Base-by-base conservation (phyloP, 2,888 invertebrate species). In the Rotaria macrura region DNA sequence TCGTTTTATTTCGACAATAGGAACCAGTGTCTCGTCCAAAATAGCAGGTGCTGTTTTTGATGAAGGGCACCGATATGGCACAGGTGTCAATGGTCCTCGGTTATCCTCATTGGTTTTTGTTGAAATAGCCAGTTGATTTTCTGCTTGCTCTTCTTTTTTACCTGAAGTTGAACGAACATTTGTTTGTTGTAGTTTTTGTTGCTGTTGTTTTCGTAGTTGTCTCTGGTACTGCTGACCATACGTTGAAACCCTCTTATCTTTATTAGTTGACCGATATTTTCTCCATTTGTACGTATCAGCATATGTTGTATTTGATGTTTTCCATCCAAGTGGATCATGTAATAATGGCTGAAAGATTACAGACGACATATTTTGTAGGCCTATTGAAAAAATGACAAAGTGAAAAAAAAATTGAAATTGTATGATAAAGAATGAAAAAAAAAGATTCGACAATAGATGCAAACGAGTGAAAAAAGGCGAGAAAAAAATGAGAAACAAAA, bases 281-380 rank as follows among this genome's bases (percentile, higher is more conserved):
- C n/a, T 43, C 25, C 23, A 43, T 79, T 43, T 79, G n/a, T n/a
- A 79, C 25, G 40, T 40, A 43, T 79, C 79, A 12, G 20, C 34
- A 43, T 79, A 79, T 25, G 79, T 79, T 43, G 43, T 43, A 43
- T 25, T 43, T n/a, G 43, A n/a, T 43, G 14, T 3, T 79, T 79
- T 79, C 43, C 40, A 79, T 40, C 79, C 79, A 38, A 79, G 23
- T n/a, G 79, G 43, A 79, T 79, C 43, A n/a, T 79, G 79, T 40
- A 79, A n/a, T 40, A 79, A n/a, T 14, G 79, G 79, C 9, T 79
- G 79, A 79, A 79, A 79, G 23, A 79, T 25, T 79, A 43, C 25
- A 23, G 79, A 79, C 43, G 79, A 43, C 79, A 79, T 79, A 25
- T 65, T n/a, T 65, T 29, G 65, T 65, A 29, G 4, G 65, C 38